Evolutionary conservation across 2,113 vertebrate species (phyloP), one percentile per base, ranked within the genome.

Genomic region (Sebastes fasciatus): DNA sequence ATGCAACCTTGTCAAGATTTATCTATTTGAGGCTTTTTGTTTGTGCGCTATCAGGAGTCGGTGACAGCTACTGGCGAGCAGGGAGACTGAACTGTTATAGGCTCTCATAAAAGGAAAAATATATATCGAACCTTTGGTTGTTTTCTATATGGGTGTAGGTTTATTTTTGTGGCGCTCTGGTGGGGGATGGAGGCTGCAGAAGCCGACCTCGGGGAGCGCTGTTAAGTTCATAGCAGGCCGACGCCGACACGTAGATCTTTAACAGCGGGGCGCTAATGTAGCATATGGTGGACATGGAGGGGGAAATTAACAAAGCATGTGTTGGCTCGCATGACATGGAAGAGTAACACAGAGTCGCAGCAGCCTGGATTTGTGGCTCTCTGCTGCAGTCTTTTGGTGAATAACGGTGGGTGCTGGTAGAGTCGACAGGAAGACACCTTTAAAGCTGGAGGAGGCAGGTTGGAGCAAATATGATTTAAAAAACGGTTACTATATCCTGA

Each of bases 11-110:
- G 77, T 85, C 67, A 46, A 74, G 68, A 80, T 67, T 78, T 52
- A 75, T 77, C 43, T 78, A n/a, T 77, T 70, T 71, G 52, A 85
- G 70, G 74, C 60, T 81, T 75, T 26, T 63, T 88, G 74, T 88
- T 79, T 80, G 64, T 46, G 75, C n/a, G 1, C 6, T 48, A 60
- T 75, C 79, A 34, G 75, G 57, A 55, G 57, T 64, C 66, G 64
- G 54, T 71, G 68, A 54, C 65, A 34, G 69, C 71, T 68, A 16
- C 55, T 16, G 26, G 80, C 58, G 14, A 73, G 51, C 66, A 40
- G 48, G 52, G 43, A 51, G 34, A 40, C 16, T 13, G 19, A 62
- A 70, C 42, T 19, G 12, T 80, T 72, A 74, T 14, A 26, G 65
- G 8, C 43, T 80, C 49, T 62, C 49, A 55, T 78, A 80, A 62